Conservation (phyloP, 1,140 invertebrate genomes). For the Aphelinus atriplicis region DNA sequence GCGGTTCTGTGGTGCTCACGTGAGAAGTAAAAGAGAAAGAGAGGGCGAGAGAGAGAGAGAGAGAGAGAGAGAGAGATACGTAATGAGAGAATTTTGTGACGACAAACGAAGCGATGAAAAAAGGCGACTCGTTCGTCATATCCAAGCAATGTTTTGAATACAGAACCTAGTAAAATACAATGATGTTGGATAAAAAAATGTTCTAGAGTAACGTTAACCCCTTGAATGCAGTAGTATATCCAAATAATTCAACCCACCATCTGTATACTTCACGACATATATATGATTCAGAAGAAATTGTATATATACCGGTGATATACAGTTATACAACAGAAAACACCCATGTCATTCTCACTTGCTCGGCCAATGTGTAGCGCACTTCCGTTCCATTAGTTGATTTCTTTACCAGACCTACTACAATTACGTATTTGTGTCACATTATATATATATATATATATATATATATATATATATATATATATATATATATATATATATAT, state of each 20-base stretch:
- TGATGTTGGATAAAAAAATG: too few species aligned
- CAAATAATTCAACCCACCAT: conserved; percentile 55
- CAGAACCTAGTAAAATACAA: too few species aligned
- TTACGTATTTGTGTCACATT: conserved; percentile 40
- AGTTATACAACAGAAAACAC: conserved; percentile 38
- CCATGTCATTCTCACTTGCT: conserved; percentile 51
- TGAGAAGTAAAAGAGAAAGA: background rate
- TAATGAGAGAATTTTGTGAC: too few species aligned
- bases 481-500: too few species aligned
- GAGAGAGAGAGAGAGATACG: conserved; percentile 15
- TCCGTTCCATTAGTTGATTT: conserved; percentile 38
- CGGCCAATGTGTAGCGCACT: conserved; percentile 61
- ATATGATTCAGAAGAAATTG: conserved; percentile 37
- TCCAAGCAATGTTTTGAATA: background rate
- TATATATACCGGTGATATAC: conserved; percentile 41
- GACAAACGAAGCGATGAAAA: background rate
- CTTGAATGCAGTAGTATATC: conserved; percentile 55
- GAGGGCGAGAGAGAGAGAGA: conserved; percentile 18
- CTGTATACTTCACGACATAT: conserved; percentile 47
- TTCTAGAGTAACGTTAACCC: conserved; percentile 14
- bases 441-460: conserved; percentile 10
- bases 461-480: too few species aligned
- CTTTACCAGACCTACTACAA: conserved; percentile 31
- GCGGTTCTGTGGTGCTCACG: too few species aligned
- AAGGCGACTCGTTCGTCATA: conserved; percentile 19